Conservation (phyloP, 2,113 vertebrate genomes). For the Nibea albiflora region DNA sequence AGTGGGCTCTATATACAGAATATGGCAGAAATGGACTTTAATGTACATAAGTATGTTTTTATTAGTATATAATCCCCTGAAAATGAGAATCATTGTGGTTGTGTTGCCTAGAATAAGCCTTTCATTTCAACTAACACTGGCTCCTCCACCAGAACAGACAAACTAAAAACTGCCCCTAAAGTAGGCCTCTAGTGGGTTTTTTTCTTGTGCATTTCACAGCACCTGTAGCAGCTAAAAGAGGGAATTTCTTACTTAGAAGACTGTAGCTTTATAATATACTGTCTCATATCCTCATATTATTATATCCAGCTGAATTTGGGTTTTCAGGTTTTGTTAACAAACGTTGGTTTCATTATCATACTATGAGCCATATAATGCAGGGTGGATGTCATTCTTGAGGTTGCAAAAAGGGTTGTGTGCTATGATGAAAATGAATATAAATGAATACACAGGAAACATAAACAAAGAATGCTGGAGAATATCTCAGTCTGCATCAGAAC, state of each 20-base stretch:
- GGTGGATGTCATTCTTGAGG: background rate
- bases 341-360: background rate
- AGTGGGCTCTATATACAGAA: no score
- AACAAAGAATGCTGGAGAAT: background rate
- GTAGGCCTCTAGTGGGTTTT: no score
- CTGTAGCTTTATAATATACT: background rate
- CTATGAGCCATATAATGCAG: background rate
- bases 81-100: no score
- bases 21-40: no score
- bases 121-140: no score
- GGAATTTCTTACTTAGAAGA: background rate
- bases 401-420: background rate
- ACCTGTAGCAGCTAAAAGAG: no score
- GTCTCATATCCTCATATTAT: background rate
- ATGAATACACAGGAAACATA: background rate
- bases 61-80: no score
- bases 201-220: no score
- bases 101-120: no score
- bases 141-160: no score
- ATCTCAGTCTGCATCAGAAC: background rate
- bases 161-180: no score
- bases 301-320: background rate
- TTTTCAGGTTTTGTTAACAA: background rate
- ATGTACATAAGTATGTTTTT: no score
- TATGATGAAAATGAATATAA: background rate